These are phyloP conservation scores for Ispidina picta DNA, from an alignment of 2,797 vertebrate species.

Conservation along the genomic window DNA sequence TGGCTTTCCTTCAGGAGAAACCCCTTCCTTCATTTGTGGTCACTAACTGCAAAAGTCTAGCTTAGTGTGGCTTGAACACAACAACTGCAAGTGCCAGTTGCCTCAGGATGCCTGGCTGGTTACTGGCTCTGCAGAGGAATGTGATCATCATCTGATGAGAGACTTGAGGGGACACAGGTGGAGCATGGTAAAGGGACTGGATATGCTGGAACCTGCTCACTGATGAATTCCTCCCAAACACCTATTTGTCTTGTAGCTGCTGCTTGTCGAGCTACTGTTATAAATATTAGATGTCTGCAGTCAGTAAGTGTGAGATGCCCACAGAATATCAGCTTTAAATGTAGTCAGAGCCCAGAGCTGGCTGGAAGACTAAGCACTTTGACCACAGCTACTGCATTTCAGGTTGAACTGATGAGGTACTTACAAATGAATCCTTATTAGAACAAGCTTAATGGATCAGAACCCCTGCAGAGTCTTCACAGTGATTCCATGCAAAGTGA, in stretches of 20 bases:
- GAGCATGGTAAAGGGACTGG: not conserved
- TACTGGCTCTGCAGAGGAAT: not conserved
- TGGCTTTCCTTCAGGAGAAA: not conserved
- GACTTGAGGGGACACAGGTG: rapidly evolving
- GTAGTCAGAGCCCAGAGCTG: not conserved
- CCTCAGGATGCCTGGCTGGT: not conserved
- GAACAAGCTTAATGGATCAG: not conserved
- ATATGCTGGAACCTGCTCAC: not conserved
- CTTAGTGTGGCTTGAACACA: not conserved
- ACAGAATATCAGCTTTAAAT: not conserved
- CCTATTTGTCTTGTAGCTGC: not conserved
- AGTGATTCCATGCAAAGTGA: not conserved
- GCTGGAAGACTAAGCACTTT: not conserved
- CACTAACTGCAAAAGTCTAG: not conserved
- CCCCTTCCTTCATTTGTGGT: not conserved
- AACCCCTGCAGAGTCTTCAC: not conserved
- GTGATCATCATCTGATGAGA: not conserved
- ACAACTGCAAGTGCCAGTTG: not conserved
- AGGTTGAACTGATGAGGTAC: not conserved
- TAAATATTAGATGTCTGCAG: not conserved
- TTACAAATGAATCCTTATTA: conserved; percentile 30
- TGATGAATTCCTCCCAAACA: not conserved
- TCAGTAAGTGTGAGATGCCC: not conserved
- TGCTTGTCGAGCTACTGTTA: not conserved
- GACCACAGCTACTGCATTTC: not conserved